Evolutionary conservation across 2,113 vertebrate species (phyloP).

Genomic region (Gymnogyps californianus): DNA sequence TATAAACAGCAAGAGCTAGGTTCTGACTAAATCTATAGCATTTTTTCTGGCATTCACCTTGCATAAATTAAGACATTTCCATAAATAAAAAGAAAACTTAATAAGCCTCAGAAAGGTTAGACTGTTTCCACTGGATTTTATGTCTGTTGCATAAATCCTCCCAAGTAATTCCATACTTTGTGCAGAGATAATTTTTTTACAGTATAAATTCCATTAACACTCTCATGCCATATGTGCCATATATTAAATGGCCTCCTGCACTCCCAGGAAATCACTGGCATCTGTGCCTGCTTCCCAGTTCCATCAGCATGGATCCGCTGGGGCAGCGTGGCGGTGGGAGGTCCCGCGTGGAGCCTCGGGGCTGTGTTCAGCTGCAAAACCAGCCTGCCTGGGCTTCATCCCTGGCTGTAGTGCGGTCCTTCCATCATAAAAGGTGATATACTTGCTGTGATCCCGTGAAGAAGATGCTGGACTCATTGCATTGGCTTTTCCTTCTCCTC

Average conservation of each 20-base stretch:
- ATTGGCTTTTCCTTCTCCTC: background rate
- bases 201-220: slow-evolving; percentile 24
- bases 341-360: background rate
- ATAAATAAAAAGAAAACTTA: slow-evolving; percentile 50
- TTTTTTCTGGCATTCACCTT: slow-evolving; percentile 14
- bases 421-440: background rate
- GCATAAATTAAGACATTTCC: slow-evolving; percentile 39
- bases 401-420: background rate
- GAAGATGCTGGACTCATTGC: background rate
- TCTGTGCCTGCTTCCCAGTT: background rate
- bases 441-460: background rate
- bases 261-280: slow-evolving; percentile 1
- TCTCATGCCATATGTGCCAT: background rate
- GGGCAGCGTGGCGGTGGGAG: background rate
- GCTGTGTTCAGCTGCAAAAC: background rate
- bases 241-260: slow-evolving; percentile 9
- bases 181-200: slow-evolving; percentile 22
- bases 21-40: background rate
- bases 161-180: slow-evolving; percentile 22
- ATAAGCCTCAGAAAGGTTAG: slow-evolving; percentile 39
- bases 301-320: background rate
- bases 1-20: background rate
- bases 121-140: slow-evolving; percentile 46
- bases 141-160: slow-evolving; percentile 47
- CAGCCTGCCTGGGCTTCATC: background rate